Evolutionary conservation across 2,113 vertebrate genomes (phyloP).

Genomic region (Varanus salvator): DNA sequence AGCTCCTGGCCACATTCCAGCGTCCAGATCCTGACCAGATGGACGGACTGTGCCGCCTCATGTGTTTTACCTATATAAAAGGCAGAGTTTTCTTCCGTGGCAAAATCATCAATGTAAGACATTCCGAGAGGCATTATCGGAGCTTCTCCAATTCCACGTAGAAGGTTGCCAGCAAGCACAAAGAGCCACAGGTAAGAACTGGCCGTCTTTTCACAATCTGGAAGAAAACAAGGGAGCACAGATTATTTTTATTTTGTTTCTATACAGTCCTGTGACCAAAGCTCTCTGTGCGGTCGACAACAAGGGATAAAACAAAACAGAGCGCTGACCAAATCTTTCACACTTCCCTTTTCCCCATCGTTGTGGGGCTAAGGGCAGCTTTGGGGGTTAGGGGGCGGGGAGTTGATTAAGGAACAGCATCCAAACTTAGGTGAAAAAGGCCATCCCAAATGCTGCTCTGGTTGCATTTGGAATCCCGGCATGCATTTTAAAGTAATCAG

Average conservation of each 20-base stretch:
- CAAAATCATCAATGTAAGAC: constrained; percentile 93
- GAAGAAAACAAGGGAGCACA: constrained; percentile 29
- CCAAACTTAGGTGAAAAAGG: not conserved
- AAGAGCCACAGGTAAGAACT: constrained; percentile 88
- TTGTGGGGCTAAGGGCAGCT: not conserved
- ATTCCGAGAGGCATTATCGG: constrained; percentile 89
- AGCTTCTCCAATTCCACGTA: constrained; percentile 92
- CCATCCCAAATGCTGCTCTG: not conserved
- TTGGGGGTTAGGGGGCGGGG: not conserved
- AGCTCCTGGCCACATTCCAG: not conserved
- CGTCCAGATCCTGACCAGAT: constrained; percentile 3
- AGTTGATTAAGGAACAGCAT: not conserved
- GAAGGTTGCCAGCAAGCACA: constrained; percentile 88
- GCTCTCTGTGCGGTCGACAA: too few species aligned
- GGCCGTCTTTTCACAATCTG: constrained; percentile 81
- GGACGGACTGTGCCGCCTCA: not conserved
- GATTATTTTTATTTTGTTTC: not conserved
- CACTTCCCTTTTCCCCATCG: not conserved
- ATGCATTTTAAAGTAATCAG: too few species aligned
- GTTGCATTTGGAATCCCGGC: not conserved
- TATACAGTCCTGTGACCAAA: too few species aligned
- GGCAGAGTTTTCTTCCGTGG: constrained; percentile 88
- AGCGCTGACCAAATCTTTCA: too few species aligned
- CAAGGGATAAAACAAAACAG: too few species aligned
- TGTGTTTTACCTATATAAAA: constrained; percentile 87